phyloP scores from a whole-genome alignment of 2,888 invertebrate species.

The Heterodera filipjevi region DNA sequence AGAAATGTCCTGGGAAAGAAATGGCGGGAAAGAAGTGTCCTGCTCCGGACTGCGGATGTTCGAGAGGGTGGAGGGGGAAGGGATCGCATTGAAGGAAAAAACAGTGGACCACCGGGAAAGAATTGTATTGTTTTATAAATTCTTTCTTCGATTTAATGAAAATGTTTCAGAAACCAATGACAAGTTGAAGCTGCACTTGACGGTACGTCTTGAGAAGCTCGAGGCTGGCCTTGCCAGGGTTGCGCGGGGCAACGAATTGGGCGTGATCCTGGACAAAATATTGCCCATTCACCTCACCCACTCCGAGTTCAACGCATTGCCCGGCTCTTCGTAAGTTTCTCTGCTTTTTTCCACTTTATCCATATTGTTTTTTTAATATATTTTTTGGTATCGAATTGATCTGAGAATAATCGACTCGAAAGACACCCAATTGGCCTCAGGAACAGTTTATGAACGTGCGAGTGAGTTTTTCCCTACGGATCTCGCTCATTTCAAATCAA shows the following conservation, averaged over 20 bases:
- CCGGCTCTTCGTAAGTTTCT: conserved; percentile 19
- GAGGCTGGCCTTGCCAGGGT: conserved; percentile 21
- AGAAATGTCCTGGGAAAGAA: too few relatives aligned
- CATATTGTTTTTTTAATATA: neutral
- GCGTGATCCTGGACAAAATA: conserved; percentile 10
- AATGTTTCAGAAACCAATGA: neutral
- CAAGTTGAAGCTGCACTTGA: conserved; percentile 23
- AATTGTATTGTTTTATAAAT: neutral
- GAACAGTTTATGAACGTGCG: conserved; percentile 10
- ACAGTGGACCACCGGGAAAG: too few relatives aligned
- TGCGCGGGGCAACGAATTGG: conserved; percentile 22
- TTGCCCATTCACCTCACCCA: conserved; percentile 15
- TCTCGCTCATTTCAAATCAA: neutral
- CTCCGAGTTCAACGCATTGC: conserved; percentile 19
- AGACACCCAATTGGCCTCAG: conserved; percentile 1
- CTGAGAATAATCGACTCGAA: conserved; percentile 20
- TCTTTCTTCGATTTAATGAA: neutral
- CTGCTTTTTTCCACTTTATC: neutral
- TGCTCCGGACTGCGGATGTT: too few relatives aligned
- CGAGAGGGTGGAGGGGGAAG: too few relatives aligned
- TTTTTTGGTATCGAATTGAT: conserved; percentile 24
- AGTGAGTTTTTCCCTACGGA: neutral
- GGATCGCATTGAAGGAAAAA: too few relatives aligned
- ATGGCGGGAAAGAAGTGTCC: too few relatives aligned
- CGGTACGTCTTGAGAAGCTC: conserved; percentile 17